Base-by-base conservation (phyloP, 2,113 vertebrate genomes). In the Nibea coibor region DNA sequence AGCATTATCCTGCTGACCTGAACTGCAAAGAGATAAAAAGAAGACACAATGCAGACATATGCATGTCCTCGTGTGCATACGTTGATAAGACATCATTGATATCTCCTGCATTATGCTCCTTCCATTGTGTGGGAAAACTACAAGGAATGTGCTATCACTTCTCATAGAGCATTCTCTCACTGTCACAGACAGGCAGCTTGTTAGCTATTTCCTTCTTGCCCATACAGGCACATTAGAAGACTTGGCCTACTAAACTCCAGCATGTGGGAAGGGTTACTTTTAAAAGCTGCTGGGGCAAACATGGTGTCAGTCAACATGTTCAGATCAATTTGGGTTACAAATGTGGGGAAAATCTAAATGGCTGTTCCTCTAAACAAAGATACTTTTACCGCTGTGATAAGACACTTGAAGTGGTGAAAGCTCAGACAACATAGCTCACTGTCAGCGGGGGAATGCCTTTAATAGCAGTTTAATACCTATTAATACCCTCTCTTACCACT, bases 231-330 rank as follows among this genome's bases (percentile, higher is more conserved):
- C 74, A 77, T 86, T 11, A 76, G 42, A 80, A 75, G 84, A 80
- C 81, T 83, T 61, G 57, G 67, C 64, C 75, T 71, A 61, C 65
- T 81, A 84, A 89, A 89, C 76, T 89, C 57, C 0, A 64, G 77
- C 80, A 88, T 74, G 66, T 89, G 83, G 43, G 57, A 91, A 89
- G 86, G 66, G 81, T 92, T 88, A 80, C 53, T 35, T 82, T 83
- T 86, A 88, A 91, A 91, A 91, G 84, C 87, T 71, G 68, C 64
- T 48, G 77, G 82, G 84, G 81, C 85, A 93, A 93, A 93, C 83
- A 87, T 16, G 50, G 48, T 72, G 77, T 89, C 90, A 85, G 88
- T 92, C 85, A 91, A 88, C 86, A 86, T 62, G 87, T 80, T 79
- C 62, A 69, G 45, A 85, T 69, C 57, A 75, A 84, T 90, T 71